A percentile compares a stretch with the other conserved stretches of the same genome.
Conservation (phyloP, 2,797 vertebrate species). For the Peromyscus eremicus region DNA sequence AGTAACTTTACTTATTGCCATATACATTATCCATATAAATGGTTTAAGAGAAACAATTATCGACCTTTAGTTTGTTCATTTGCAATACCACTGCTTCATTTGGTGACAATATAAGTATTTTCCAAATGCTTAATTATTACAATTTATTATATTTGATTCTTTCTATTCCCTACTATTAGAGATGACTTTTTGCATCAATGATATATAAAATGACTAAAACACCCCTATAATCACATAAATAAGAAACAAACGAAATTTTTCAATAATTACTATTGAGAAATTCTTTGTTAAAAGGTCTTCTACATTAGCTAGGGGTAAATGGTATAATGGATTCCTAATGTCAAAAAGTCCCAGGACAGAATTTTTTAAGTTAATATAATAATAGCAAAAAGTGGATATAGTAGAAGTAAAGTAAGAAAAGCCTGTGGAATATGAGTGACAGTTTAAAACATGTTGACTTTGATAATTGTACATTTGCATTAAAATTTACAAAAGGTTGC, state of each 20-base stretch:
- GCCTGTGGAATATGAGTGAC: background rate
- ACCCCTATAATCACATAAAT: conserved; percentile 22
- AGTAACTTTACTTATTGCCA: conserved; percentile 27
- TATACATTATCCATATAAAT: conserved; percentile 35
- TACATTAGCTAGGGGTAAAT: background rate
- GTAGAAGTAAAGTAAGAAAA: background rate
- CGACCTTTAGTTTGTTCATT: conserved; percentile 46
- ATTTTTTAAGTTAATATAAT: background rate
- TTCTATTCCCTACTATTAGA: conserved; percentile 28
- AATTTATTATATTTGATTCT: background rate
- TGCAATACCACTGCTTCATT: background rate
- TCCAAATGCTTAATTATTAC: conserved; percentile 39
- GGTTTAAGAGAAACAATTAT: background rate
- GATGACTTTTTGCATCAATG: background rate
- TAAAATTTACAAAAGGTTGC: background rate
- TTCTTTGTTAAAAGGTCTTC: background rate
- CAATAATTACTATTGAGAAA: background rate
- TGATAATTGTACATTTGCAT: background rate
- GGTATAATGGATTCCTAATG: background rate
- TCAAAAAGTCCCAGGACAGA: background rate
- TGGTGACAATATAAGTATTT: background rate
- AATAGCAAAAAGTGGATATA: background rate
- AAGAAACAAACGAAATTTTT: background rate
- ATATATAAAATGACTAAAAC: background rate
- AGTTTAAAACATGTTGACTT: background rate